Evolutionary conservation across 2,113 vertebrate genomes (phyloP), one percentile per base, ranked within the genome.

Genomic region (Psittacus erithacus): DNA sequence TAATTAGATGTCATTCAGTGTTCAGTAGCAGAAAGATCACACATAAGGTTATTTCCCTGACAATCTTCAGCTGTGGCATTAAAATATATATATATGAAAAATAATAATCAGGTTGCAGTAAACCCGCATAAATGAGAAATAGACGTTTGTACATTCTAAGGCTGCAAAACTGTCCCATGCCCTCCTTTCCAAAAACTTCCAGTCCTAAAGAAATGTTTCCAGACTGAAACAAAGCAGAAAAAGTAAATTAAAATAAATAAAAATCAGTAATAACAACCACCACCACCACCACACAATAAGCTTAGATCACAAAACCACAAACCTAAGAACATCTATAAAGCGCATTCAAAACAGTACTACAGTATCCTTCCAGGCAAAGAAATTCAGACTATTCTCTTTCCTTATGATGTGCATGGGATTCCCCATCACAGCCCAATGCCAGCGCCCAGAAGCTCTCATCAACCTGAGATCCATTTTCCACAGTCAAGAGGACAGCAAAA

Each of bases 1-100:
- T 96, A 91, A 97, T 95, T 91, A 96, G 64, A 82, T 59, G 82
- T 33, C 85, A 84, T 55, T 65, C 74, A 52, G n/a, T 11, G 20
- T 39, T 87, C n/a, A 33, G 38, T 13, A 38, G 85, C 41, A 75
- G 65, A 57, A 94, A 46, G 33, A 52, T 43, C 17, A 2, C n/a
- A 57, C 39, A 57, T 31, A 69, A 88, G 57, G 43, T 91, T 84
- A 78, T 55, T 68, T 44, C 43, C n/a, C 65, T 82, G 53, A 17
- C 25, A 90, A 49, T 49, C 76, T 89, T 73, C 50, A 90, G 63
- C 41, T 82, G 78, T 9, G 31, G 77, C 65, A 78, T 43, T 8
- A 35, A 33, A 46, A 31, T 39, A 59, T 5, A 22, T 35, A 59
- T 6, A 16, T 35, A 59, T 35, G 33, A 35, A 59, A 35, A 59